Evolutionary conservation across 2,797 vertebrate genomes (phyloP).

Genomic region (Helarctos malayanus): DNA sequence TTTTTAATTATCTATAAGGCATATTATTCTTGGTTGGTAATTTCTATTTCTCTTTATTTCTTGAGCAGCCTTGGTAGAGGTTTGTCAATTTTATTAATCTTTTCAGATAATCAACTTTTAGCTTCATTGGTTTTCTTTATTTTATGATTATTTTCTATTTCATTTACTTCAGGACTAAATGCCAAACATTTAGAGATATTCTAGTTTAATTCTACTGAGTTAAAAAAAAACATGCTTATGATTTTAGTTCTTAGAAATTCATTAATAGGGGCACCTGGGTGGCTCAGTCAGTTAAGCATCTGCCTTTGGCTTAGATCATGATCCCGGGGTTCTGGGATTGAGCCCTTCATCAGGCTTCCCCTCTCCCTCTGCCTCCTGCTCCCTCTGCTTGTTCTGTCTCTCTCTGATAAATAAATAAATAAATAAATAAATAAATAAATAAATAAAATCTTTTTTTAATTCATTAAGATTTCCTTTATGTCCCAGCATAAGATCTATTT

Average conservation of each 20-base stretch:
- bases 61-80: background rate
- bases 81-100: background rate
- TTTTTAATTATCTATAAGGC: background rate
- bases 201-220: background rate
- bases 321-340: background rate
- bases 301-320: too few species aligned
- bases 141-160: background rate
- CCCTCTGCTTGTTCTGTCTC: background rate
- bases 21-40: background rate
- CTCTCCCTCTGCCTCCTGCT: background rate
- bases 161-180: background rate
- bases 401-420: background rate
- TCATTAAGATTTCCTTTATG: background rate
- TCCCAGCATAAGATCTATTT: background rate
- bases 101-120: conserved; percentile 14
- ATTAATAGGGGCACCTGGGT: background rate
- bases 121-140: background rate
- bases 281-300: background rate
- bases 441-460: background rate
- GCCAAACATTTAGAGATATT: background rate
- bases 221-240: background rate
- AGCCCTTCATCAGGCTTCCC: background rate
- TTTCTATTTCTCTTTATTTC: background rate
- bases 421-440: background rate
- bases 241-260: conserved; percentile 16